A percentile compares a stretch with the other conserved stretches of the same genome.
Evolutionary conservation across 1,140 invertebrate species (phyloP).

Genomic region (Drosophila punjabiensis): DNA sequence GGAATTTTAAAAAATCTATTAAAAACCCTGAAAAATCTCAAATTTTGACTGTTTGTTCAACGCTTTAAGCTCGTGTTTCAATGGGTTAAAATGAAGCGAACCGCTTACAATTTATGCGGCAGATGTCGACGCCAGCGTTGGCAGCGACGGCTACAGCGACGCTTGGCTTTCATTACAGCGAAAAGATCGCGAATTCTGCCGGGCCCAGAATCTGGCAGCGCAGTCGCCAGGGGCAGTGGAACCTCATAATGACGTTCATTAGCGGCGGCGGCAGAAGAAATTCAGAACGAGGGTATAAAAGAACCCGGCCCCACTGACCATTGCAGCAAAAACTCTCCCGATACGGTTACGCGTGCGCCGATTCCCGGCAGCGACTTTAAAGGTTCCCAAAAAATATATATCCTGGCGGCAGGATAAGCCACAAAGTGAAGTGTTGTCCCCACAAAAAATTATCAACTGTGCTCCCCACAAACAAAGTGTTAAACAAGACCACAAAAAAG

Average conservation of each 20-base stretch:
- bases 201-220: slow-evolving; percentile 52
- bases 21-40: neutral
- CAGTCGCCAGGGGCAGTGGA: slow-evolving; percentile 47
- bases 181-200: slow-evolving; percentile 64
- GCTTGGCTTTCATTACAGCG: slow-evolving; percentile 49
- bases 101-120: slow-evolving; percentile 66
- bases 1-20: rapidly evolving
- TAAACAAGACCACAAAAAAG: slow-evolving; percentile 4
- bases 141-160: slow-evolving; percentile 20
- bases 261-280: slow-evolving; percentile 69
- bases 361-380: slow-evolving; percentile 41
- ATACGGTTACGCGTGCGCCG: slow-evolving; percentile 79
- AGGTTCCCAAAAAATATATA: slow-evolving; percentile 4
- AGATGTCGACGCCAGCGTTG: slow-evolving; percentile 30
- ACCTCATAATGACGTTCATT: slow-evolving; percentile 63
- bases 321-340: slow-evolving; percentile 69
- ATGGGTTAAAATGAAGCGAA: slow-evolving; percentile 30
- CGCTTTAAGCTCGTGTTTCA: neutral
- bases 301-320: slow-evolving; percentile 65
- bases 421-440: slow-evolving; percentile 35
- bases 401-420: slow-evolving; percentile 65
- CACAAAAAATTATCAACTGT: slow-evolving; percentile 10
- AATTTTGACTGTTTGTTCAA: neutral
- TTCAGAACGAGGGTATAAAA: slow-evolving; percentile 81
- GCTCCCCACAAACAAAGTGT: slow-evolving; percentile 23